Base-by-base conservation (phyloP, 1,140 invertebrate genomes). In the Bombus vancouverensis region DNA sequence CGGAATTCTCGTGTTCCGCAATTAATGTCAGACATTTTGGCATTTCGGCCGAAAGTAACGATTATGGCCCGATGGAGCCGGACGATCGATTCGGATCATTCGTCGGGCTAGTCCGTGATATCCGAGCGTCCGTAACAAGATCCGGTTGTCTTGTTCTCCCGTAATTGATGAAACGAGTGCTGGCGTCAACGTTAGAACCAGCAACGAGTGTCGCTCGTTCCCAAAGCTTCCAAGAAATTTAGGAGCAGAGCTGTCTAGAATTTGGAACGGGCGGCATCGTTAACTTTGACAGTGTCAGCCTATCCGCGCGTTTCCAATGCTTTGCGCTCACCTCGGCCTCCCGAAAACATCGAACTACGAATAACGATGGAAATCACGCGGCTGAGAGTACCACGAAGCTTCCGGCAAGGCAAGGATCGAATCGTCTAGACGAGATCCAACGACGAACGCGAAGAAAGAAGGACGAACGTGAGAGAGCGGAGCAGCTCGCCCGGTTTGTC, bases 21-120 rank as follows among this genome's bases (percentile, higher is more conserved):
- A 85, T 75, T 66, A 72, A 72, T 78, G 81, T 66, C 81, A 65
- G 59, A 68, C 62, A n/a, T 66, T 83, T 68, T 39, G 73, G 62
- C 65, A 34, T 83, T 83, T 53, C 59, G 73, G 47, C 25, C 47
- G 68, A 44, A 59, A 79, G 76, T 78, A 80, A 79, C 83, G 75
- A 79, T 84, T 32, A 47, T 37, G n/a, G 22, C 13, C 34, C 34
- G 65, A 72, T 32, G 28, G 59, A n/a, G 9, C 10, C 8, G 28
- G 28, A 72, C 44, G 68, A 81, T 81, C 79, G 65, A 53, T 72
- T 22, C 28, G 10, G 34, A 57, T 71, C 65, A 32, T 39, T 53
- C 59, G 25, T 78, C 28, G 76, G 28, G 15, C 1, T 2, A 13
- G 25, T 22, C 12, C 42, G 28, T 28, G 32, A 15, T 39, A 37